phyloP scores from a whole-genome alignment of 2,113 vertebrate genomes.

The Noctilio leporinus region DNA sequence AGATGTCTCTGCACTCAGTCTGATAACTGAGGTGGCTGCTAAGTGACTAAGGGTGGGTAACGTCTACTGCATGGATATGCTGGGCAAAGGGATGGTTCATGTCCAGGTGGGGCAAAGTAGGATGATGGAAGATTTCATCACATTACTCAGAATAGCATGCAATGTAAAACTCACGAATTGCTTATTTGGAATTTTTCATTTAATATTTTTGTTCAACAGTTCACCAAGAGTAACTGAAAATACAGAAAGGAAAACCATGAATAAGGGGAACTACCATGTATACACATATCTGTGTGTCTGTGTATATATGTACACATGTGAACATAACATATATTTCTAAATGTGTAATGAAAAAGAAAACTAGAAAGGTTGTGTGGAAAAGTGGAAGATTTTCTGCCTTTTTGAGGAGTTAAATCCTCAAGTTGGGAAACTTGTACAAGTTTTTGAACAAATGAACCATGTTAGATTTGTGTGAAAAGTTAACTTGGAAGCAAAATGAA shows the following conservation, averaged over 20 bases:
- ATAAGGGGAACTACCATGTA: neutral
- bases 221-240: neutral
- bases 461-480: neutral
- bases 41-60: neutral
- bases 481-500: neutral
- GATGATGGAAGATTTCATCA: neutral
- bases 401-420: neutral
- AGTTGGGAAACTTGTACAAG: neutral
- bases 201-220: neutral
- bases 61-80: too few species aligned
- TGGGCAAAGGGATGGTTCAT: neutral
- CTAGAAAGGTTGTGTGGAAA: neutral
- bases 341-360: neutral
- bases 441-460: neutral
- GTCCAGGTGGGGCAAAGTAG: too few species aligned
- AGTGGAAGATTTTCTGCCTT: neutral
- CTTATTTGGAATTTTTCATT: neutral
- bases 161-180: neutral
- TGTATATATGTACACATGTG: fast-evolving
- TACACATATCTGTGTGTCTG: neutral
- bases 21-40: neutral
- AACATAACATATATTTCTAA: neutral
- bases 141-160: neutral
- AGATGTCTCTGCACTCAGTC: neutral
- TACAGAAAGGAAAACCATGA: neutral